These are phyloP conservation scores for Corbicula japonica DNA, from an alignment of 2,888 invertebrate species.

Conservation along the genomic window DNA sequence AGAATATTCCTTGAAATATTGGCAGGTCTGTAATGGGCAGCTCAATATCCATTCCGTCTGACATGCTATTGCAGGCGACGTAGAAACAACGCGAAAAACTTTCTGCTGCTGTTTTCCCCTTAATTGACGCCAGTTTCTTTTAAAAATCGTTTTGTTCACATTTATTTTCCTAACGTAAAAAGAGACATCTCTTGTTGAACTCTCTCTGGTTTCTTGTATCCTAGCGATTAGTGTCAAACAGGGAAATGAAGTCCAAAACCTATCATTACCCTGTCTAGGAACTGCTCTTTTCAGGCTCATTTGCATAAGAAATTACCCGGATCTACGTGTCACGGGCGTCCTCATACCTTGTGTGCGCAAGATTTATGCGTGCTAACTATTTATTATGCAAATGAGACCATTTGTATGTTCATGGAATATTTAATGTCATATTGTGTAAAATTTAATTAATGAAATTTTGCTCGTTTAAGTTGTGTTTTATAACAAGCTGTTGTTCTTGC, in stretches of 20 bases:
- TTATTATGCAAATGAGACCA: slow-evolving; percentile 68
- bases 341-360: slow-evolving; percentile 27
- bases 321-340: slow-evolving; percentile 50
- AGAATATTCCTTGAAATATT: too few relatives aligned
- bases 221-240: slow-evolving; percentile 49
- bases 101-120: too few relatives aligned
- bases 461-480: background rate
- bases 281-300: slow-evolving; percentile 56
- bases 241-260: slow-evolving; percentile 27
- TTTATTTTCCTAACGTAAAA: too few relatives aligned
- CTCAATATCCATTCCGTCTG: too few relatives aligned
- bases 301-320: slow-evolving; percentile 66
- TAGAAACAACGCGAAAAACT: too few relatives aligned
- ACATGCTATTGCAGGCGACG: too few relatives aligned
- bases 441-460: background rate
- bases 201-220: slow-evolving; percentile 1
- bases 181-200: slow-evolving; percentile 7
- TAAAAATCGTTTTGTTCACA: too few relatives aligned
- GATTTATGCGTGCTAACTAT: slow-evolving; percentile 62
- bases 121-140: too few relatives aligned
- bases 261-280: slow-evolving; percentile 38
- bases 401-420: slow-evolving; percentile 53
- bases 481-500: background rate
- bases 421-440: slow-evolving; percentile 48
- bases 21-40: too few relatives aligned